Conservation (phyloP, 2,113 vertebrate species). For the Istiophorus platypterus region DNA sequence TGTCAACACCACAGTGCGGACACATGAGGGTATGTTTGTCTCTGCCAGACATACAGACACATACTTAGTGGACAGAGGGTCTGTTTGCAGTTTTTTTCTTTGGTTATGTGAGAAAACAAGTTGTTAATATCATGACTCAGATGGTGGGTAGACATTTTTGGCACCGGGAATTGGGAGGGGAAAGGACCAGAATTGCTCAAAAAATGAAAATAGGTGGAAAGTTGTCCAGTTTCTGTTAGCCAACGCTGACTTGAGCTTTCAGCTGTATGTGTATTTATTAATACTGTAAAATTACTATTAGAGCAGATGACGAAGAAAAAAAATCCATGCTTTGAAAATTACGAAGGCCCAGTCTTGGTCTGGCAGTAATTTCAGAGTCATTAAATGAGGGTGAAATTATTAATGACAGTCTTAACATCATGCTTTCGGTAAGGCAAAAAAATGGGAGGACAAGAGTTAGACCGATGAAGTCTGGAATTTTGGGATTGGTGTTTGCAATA, state of each 20-base stretch:
- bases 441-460: slow-evolving; percentile 40
- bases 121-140: slow-evolving; percentile 64
- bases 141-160: slow-evolving; percentile 62
- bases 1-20: slow-evolving; percentile 36
- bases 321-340: slow-evolving; percentile 68
- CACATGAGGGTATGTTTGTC: slow-evolving; percentile 61
- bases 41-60: slow-evolving; percentile 11
- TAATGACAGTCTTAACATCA: slow-evolving; percentile 85
- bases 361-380: slow-evolving; percentile 79
- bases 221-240: slow-evolving; percentile 47
- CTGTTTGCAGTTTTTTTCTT: slow-evolving; percentile 49
- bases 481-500: not conserved
- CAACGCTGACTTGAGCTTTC: slow-evolving; percentile 68
- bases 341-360: slow-evolving; percentile 62
- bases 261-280: slow-evolving; percentile 74
- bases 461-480: slow-evolving; percentile 14
- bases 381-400: slow-evolving; percentile 84
- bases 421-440: slow-evolving; percentile 72
- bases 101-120: slow-evolving; percentile 62
- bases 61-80: slow-evolving; percentile 8
- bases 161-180: slow-evolving; percentile 43
- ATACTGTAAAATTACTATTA: slow-evolving; percentile 70
- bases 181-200: slow-evolving; percentile 50
- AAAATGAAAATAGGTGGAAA: slow-evolving; percentile 66
- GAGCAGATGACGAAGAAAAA: slow-evolving; percentile 45